Evolutionary conservation across 2,797 vertebrate species (phyloP).

Genomic region (Rhabdomys pumilio): DNA sequence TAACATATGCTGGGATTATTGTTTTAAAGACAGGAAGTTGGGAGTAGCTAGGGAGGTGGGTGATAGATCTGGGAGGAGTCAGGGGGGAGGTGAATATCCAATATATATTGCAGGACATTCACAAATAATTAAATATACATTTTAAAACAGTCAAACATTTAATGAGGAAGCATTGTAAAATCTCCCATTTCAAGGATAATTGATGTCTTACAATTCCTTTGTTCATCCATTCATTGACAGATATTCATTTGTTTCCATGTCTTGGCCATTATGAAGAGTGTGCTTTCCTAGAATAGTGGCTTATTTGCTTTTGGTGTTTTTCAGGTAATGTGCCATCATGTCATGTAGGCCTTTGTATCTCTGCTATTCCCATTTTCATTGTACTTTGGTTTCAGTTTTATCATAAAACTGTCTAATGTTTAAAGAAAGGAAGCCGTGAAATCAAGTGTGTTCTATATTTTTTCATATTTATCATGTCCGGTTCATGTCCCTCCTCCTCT

Average conservation of each 20-base stretch:
- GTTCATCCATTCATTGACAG: not conserved
- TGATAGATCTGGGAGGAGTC: not conserved
- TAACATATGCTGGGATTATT: not conserved
- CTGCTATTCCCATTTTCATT: not conserved
- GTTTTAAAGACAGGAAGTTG: not conserved
- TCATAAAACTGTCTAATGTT: constrained; percentile 37
- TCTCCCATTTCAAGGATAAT: not conserved
- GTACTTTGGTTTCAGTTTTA: not conserved
- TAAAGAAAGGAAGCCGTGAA: constrained; percentile 24
- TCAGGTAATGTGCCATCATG: not conserved
- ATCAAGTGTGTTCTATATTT: not conserved
- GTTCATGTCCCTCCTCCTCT: not conserved
- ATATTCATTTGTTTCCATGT: not conserved
- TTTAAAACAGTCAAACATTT: not conserved
- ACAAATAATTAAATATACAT: not conserved
- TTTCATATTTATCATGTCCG: not conserved
- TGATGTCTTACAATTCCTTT: not conserved
- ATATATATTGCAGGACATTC: not conserved
- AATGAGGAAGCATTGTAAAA: not conserved
- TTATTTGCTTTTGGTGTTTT: not conserved
- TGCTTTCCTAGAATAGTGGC: not conserved
- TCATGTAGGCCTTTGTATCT: not conserved
- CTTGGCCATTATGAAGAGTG: not conserved
- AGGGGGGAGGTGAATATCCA: not conserved
- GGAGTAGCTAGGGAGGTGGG: not conserved